A percentile compares a stretch with the other conserved stretches of the same genome.
phyloP scores from a whole-genome alignment of 1,140 invertebrate genomes.

The Lordiphosa collinella region DNA sequence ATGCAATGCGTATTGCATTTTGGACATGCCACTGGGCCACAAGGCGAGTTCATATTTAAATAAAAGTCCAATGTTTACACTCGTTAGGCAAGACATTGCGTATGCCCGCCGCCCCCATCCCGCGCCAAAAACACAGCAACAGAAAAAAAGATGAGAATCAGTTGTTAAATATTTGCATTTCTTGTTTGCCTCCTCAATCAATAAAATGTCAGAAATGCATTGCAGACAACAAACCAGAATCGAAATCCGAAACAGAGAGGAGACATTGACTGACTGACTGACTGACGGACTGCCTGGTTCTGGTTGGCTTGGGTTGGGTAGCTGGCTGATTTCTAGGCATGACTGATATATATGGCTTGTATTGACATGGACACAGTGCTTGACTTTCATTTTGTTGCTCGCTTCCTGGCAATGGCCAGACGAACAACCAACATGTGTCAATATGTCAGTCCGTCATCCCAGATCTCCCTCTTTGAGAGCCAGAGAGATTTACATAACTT shows the following conservation, averaged over 20 bases:
- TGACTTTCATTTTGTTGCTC: slow-evolving; percentile 46
- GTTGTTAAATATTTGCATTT: slow-evolving; percentile 75
- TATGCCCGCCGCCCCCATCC: not conserved
- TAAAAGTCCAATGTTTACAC: slow-evolving; percentile 64
- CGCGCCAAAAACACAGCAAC: not conserved
- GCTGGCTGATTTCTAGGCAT: slow-evolving; percentile 44
- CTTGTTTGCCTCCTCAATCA: slow-evolving; percentile 63
- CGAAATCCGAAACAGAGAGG: slow-evolving; percentile 49
- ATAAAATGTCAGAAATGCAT: slow-evolving; percentile 76
- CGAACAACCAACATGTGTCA: slow-evolving; percentile 34
- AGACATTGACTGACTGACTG: slow-evolving; percentile 46
- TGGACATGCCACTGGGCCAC: slow-evolving; percentile 14
- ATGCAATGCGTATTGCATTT: slow-evolving; percentile 31
- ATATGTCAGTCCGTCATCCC: slow-evolving; percentile 26
- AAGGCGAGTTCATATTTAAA: slow-evolving; percentile 58
- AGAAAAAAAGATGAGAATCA: slow-evolving; percentile 20
- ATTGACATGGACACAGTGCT: slow-evolving; percentile 75
- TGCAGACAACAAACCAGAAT: slow-evolving; percentile 54
- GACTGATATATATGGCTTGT: slow-evolving; percentile 74
- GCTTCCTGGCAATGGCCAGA: slow-evolving; percentile 6
- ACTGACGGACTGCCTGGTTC: slow-evolving; percentile 18
- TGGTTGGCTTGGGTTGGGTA: slow-evolving; percentile 22
- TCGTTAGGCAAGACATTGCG: not conserved
- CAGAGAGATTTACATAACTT: slow-evolving; percentile 61
- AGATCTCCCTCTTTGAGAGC: slow-evolving; percentile 40